A percentile compares a stretch with the other conserved stretches of the same genome.
Evolutionary conservation across 2,113 vertebrate species (phyloP).

Genomic region (Centrocercus urophasianus): DNA sequence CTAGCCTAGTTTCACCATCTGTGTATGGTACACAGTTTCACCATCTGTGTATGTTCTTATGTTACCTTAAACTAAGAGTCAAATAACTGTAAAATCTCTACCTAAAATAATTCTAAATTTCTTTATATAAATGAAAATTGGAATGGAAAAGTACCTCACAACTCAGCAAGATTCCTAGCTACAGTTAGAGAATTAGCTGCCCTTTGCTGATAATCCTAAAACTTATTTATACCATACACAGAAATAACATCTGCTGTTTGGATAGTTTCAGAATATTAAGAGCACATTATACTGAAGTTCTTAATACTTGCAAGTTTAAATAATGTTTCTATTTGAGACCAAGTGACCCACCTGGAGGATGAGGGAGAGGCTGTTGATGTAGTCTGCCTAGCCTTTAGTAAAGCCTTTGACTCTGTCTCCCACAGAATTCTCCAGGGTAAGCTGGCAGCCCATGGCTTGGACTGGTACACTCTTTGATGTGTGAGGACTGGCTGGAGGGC

Average conservation of each 20-base stretch:
- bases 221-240: not conserved
- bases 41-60: not conserved
- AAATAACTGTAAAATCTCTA: not conserved
- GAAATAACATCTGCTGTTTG: not conserved
- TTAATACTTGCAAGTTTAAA: not conserved
- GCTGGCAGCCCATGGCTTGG: too few relatives aligned
- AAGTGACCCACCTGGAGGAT: too few relatives aligned
- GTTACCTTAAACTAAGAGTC: not conserved
- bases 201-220: not conserved
- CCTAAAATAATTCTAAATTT: not conserved
- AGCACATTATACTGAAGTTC: not conserved
- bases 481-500: too few relatives aligned
- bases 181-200: not conserved
- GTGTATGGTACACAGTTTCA: not conserved
- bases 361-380: too few relatives aligned
- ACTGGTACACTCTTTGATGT: too few relatives aligned
- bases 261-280: not conserved
- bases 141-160: not conserved
- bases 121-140: not conserved
- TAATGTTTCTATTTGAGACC: not conserved
- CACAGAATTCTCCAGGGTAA: too few relatives aligned
- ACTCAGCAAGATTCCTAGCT: not conserved
- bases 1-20: not conserved
- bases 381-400: too few relatives aligned
- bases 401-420: too few relatives aligned